Percentiles rank a stretch among this genome's conserved stretches.
phyloP scores from a whole-genome alignment of 2,797 vertebrate species.

The Enteromius argenteus region DNA sequence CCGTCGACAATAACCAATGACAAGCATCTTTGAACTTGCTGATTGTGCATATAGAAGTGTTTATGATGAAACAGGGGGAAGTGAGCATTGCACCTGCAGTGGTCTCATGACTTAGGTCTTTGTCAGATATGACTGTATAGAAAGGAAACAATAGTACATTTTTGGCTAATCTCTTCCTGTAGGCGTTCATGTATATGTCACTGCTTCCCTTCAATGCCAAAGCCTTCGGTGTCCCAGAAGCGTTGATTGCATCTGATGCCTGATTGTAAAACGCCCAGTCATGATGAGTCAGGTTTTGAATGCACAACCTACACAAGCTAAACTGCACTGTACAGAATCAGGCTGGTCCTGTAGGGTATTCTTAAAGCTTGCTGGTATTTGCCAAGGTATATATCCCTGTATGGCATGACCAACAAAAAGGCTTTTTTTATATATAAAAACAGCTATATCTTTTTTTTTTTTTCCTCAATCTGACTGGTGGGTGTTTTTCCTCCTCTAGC shows the following conservation, averaged over 20 bases:
- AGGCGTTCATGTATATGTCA: constrained; percentile 16
- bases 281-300: constrained; percentile 28
- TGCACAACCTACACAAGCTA: constrained; percentile 9
- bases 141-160: constrained; percentile 1
- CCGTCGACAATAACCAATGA: constrained; percentile 36
- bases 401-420: background rate
- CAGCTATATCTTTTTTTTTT: background rate
- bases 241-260: constrained; percentile 8
- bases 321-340: background rate
- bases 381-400: background rate
- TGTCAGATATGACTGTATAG: background rate
- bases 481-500: constrained; percentile 44
- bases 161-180: background rate
- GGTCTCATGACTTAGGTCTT: constrained; percentile 13
- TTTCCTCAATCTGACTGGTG: constrained; percentile 12
- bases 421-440: constrained; percentile 16
- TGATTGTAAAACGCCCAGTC: constrained; percentile 32
- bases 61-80: background rate
- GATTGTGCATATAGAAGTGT: constrained; percentile 26
- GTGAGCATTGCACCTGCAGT: constrained; percentile 17
- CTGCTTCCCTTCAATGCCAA: background rate
- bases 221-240: background rate
- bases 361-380: constrained; percentile 13
- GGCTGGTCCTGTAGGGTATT: background rate
- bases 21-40: constrained; percentile 40